phyloP scores from a whole-genome alignment of 2,113 vertebrate species.

The Nesogale talazaci region DNA sequence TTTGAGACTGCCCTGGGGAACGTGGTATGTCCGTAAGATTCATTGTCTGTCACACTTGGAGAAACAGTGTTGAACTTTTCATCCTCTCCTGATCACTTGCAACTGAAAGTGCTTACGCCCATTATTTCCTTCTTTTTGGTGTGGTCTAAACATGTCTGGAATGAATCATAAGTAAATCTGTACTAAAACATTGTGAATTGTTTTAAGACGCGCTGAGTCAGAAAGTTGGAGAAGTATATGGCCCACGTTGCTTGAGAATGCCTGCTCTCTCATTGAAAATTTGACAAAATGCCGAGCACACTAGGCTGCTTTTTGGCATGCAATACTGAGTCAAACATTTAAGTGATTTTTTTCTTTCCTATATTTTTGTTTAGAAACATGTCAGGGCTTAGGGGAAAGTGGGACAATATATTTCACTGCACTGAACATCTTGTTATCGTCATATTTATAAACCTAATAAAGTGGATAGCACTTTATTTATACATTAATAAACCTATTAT shows the following conservation, averaged over 20 bases:
- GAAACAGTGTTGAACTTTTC: background rate
- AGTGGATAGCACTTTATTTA: background rate
- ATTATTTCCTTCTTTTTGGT: background rate
- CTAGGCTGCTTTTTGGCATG: background rate
- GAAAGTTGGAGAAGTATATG: background rate
- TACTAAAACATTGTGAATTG: background rate
- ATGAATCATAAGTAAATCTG: constrained; percentile 7
- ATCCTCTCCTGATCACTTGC: background rate
- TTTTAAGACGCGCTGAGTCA: background rate
- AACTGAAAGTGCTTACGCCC: background rate
- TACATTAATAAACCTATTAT: background rate
- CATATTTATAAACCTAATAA: background rate
- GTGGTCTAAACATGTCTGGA: constrained; percentile 12
- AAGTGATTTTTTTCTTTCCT: constrained; percentile 31
- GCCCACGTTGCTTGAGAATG: background rate
- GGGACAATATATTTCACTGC: background rate
- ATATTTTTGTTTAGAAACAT: background rate
- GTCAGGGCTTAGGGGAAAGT: background rate
- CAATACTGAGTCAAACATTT: background rate
- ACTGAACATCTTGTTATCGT: background rate
- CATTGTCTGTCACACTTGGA: background rate
- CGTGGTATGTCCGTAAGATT: constrained; percentile 89
- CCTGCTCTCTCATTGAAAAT: constrained; percentile 35
- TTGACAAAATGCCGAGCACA: constrained; percentile 5
- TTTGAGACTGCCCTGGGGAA: constrained; percentile 93